phyloP scores from a whole-genome alignment of 2,797 vertebrate genomes.

The Eulemur albifrons region DNA sequence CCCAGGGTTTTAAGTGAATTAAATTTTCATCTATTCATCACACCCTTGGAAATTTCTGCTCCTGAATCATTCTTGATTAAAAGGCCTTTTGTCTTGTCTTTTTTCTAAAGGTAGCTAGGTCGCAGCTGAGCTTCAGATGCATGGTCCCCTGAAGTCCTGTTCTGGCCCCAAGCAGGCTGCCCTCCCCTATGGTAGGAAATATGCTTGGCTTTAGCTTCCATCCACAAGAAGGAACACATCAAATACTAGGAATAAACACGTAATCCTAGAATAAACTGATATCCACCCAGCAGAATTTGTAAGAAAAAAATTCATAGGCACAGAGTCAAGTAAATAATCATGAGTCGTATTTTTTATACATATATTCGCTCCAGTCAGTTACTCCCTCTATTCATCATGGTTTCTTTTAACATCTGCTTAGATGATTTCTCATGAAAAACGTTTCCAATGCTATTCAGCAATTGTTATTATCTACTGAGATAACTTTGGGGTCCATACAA shows the following conservation, averaged over 20 bases:
- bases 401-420: background rate
- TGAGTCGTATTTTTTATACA: background rate
- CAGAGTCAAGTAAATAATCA: constrained; percentile 29
- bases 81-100: background rate
- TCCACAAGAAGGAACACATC: background rate
- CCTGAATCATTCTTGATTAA: background rate
- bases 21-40: background rate
- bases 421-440: background rate
- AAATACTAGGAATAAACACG: background rate
- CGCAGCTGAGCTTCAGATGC: too few species aligned
- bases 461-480: background rate
- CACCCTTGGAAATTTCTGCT: background rate
- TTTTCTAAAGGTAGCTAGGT: background rate
- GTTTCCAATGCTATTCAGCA: background rate
- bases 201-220: background rate
- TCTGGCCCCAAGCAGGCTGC: background rate
- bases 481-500: background rate
- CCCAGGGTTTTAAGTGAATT: background rate
- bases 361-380: background rate
- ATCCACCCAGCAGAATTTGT: background rate
- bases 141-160: background rate
- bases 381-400: background rate
- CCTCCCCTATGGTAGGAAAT: background rate
- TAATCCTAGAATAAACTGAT: constrained; percentile 20
- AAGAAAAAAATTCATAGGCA: background rate